phyloP scores from a whole-genome alignment of 2,797 vertebrate genomes.

The Karalla daura region DNA sequence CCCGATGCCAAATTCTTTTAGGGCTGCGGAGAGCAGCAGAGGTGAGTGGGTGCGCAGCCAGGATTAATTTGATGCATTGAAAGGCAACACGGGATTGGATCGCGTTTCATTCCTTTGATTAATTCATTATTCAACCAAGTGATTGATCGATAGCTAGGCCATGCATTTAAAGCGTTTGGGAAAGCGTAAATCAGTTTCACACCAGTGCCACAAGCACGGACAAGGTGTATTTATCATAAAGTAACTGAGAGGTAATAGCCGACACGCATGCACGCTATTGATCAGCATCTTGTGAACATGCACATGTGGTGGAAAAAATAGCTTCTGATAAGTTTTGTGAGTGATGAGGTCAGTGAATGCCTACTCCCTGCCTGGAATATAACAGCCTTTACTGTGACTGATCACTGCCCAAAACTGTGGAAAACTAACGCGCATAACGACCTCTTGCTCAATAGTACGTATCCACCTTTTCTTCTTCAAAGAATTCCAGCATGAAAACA shows the following conservation, averaged over 20 bases:
- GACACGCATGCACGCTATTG: no score
- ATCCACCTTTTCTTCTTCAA: no score
- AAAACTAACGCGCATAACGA: constrained; percentile 8
- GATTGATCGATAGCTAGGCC: neutral
- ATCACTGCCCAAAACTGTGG: constrained; percentile 18
- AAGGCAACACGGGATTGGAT: neutral
- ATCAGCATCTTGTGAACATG: neutral
- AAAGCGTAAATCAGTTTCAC: neutral
- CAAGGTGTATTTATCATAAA: neutral
- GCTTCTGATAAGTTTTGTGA: constrained; percentile 6
- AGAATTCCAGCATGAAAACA: constrained; percentile 27
- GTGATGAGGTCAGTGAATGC: constrained; percentile 30
- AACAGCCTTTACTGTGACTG: constrained; percentile 7
- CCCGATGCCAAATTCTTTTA: neutral
- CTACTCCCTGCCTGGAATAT: constrained; percentile 1
- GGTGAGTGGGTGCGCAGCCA: neutral
- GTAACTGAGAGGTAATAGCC: no score
- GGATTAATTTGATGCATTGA: neutral
- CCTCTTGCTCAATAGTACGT: constrained; percentile 25
- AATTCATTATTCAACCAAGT: neutral
- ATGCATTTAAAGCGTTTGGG: neutral
- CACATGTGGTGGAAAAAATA: neutral
- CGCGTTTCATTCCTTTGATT: neutral
- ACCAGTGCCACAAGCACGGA: neutral
- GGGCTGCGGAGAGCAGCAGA: neutral